A percentile compares a stretch with the other conserved stretches of the same genome.
Evolutionary conservation across 30 jellyfish, hydroid and myxozoan species (phyloP).

Genomic region (Aurelia aurita complex sp. Pacific): DNA sequence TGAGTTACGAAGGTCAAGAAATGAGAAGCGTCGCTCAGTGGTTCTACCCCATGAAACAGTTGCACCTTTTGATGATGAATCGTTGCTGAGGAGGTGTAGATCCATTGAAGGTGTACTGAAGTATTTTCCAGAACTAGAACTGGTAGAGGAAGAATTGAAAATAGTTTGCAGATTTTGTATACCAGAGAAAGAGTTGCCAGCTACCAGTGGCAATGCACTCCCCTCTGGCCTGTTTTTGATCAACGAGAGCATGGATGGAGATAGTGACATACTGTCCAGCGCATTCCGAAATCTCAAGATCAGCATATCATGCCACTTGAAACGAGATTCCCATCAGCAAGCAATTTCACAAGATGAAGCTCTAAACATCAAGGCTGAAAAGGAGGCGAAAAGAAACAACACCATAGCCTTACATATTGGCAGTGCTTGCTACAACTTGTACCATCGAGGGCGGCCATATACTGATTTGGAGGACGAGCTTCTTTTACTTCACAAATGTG

Average conservation of each 20-base stretch:
- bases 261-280: constrained; percentile 8
- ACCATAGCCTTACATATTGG: constrained; percentile 24
- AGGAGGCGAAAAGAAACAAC: constrained; percentile 21
- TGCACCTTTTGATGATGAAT: constrained; percentile 23
- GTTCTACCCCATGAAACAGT: constrained; percentile 12
- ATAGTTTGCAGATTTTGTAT: constrained; percentile 13
- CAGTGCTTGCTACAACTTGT: constrained; percentile 37
- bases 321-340: constrained; percentile 36
- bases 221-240: constrained; percentile 6
- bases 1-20: constrained; percentile 2
- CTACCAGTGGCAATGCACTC: not conserved
- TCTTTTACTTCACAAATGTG: constrained; percentile 6
- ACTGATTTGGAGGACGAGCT: constrained; percentile 31
- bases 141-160: constrained; percentile 7
- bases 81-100: constrained; percentile 3
- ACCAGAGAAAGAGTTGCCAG: not conserved
- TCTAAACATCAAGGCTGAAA: constrained; percentile 17
- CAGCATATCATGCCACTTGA: constrained; percentile 37
- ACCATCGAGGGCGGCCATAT: constrained; percentile 22
- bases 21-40: constrained; percentile 6
- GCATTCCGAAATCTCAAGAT: constrained; percentile 6
- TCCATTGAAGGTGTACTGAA: constrained; percentile 2
- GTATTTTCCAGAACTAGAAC: constrained; percentile 19
- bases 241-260: constrained; percentile 18
- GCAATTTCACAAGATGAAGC: constrained; percentile 33